A percentile compares a stretch with the other conserved stretches of the same genome.
Evolutionary conservation across 2,797 vertebrate species (phyloP).

Genomic region (Otolemur crassicaudatus): DNA sequence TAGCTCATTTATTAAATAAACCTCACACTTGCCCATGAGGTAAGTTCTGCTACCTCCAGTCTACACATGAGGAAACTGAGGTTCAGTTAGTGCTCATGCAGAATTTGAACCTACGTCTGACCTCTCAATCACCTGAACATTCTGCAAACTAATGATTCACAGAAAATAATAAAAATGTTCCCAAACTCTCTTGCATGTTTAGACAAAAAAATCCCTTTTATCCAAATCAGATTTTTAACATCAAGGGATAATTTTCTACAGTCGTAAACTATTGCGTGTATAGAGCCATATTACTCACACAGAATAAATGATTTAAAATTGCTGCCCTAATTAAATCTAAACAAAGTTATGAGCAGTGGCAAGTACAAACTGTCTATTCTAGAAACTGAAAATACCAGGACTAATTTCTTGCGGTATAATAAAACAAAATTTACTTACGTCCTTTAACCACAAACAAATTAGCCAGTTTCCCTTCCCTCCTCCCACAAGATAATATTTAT

Average conservation of each 20-base stretch:
- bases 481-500: conserved; percentile 53
- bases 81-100: not conserved
- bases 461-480: conserved; percentile 1
- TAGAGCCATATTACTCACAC: not conserved
- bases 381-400: conserved; percentile 57
- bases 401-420: conserved; percentile 65
- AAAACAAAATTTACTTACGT: conserved; percentile 66
- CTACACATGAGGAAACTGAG: not conserved
- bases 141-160: conserved; percentile 39
- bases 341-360: conserved; percentile 25
- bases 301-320: conserved; percentile 48
- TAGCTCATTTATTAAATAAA: not conserved
- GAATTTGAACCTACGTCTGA: not conserved
- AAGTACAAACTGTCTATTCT: conserved; percentile 41
- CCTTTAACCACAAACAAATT: conserved; percentile 57
- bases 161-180: conserved; percentile 61
- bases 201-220: not conserved
- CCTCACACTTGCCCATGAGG: not conserved
- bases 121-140: not conserved
- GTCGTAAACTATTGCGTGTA: not conserved
- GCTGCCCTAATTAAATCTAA: conserved; percentile 57
- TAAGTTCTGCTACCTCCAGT: not conserved
- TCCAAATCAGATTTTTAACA: conserved; percentile 49
- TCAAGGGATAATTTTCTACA: conserved; percentile 25
- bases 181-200: conserved; percentile 49